Evolutionary conservation across 2,113 vertebrate genomes (phyloP).

Genomic region (Sakesphorus luctuosus): DNA sequence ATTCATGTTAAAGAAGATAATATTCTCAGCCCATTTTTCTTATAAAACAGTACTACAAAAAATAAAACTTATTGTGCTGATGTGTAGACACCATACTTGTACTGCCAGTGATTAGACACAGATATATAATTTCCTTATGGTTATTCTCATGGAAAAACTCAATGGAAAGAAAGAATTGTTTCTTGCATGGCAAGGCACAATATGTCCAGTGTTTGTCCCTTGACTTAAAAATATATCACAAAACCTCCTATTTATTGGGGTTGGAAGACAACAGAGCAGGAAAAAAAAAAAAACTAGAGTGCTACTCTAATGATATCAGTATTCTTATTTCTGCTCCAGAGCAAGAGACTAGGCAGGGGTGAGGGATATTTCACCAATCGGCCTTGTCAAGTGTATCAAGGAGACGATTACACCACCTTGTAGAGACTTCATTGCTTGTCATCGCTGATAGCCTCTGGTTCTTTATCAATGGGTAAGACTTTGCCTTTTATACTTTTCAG

Average conservation of each 20-base stretch:
- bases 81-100: background rate
- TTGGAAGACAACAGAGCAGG: background rate
- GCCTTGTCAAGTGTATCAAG: background rate
- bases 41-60: background rate
- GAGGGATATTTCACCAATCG: background rate
- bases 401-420: background rate
- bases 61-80: background rate
- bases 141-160: background rate
- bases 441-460: background rate
- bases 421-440: background rate
- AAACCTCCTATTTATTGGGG: background rate
- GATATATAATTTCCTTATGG: background rate
- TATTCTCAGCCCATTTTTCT: background rate
- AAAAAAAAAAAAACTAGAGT: background rate
- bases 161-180: background rate
- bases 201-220: background rate
- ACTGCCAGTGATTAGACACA: background rate
- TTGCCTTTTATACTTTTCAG: background rate
- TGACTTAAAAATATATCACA: background rate
- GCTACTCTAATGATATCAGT: background rate
- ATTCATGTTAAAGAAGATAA: background rate
- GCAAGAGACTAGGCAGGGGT: background rate
- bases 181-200: background rate
- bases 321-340: background rate
- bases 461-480: background rate